Base-by-base conservation (phyloP, 2,888 invertebrate species). In the Ischnura elegans region DNA sequence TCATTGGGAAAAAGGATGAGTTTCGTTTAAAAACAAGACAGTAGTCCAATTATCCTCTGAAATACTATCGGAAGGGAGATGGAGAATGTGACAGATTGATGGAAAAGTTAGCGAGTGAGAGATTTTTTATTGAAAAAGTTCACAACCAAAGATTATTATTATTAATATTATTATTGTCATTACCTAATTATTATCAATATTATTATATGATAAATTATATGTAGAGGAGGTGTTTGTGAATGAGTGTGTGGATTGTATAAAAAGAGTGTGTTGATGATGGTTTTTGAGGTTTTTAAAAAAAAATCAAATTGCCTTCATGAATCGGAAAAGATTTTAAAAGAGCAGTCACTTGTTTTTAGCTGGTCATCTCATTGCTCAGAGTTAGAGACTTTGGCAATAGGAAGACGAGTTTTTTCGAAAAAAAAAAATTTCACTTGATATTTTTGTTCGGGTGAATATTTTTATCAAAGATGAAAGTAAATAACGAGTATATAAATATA, bases 51-150 rank as follows among this genome's bases (percentile, higher is more conserved):
- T n/a, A 25, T n/a, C 43, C 10, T 76, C 76, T 8, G 16, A 93
- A 87, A 43, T 66, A 25, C 66, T 51, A 90, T 87, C 29, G n/a
- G 76, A 51, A 66, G 85, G 45, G 46, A 87, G 55, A 93, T 55
- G 93, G 76, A 87, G 86, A 94, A 76, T n/a, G 87, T 76, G 66
- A 93, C 85, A 87, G 94, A 36, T 42, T 19, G 93, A 87, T 93
- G 76, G 93, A 87, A 87, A 93, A 47, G 93, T 94, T 95, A 94
- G 29, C 93, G 55, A 94, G 94, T 94, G 94, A 93, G 47, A 87
- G 90, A 86, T 46, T 86, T 86, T 76, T 76, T 36, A 36, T 76
- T 29, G 36, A 86, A 86, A 43, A 45, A 46, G 90, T 61, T 43
- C 61, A 90, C 90, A 90, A 76, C 90, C 90, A 90, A 90, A 90